Evolutionary conservation across 2,888 invertebrate genomes (phyloP), one percentile per base, ranked within the genome.

Genomic region (Sclerodermus sp.): DNA sequence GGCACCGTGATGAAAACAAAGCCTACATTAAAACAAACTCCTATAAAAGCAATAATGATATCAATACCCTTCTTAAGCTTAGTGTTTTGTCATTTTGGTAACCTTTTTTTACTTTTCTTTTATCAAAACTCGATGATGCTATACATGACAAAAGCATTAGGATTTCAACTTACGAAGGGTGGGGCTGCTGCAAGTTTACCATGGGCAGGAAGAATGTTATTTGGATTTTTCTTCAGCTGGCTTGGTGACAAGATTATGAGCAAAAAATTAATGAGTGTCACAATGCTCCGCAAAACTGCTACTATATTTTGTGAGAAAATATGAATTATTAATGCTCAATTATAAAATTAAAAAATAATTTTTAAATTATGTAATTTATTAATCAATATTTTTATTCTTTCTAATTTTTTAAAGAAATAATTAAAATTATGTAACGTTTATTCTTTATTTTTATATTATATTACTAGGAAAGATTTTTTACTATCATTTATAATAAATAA

Each of bases 71-170:
- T 90, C 73, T 80, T 87, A 76, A 84, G 87, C 0, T 80, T 90
- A 67, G 62, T 82, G 9, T 63, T 87, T 1, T 79, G 88, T 17
- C 90, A 90, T 64, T 90, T 87, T 64, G 90, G 90, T 34, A 90
- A 88, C 67, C 78, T 89, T 51, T 90, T 90, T 85, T 87, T 90
- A 1, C 73, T 90, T 23, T 89, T 87, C 74, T 88, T 90, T 70
- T 82, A 89, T 42, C 84, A 90, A 78, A 90, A 88, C 0, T 87
- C 87, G 32, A 88, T 89, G 39, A 90, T 90, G 5, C 86, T 88
- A 62, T 90, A 87, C 70, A 82, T 90, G 66, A 87, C 88, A 37
- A 87, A 86, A 61, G 83, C 87, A 0, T 76, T 90, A 39, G 88
- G 88, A 5, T 90, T 89, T 67, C 83, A 88, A 64, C 70, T 90